These are phyloP conservation scores for Anarrhichthys ocellatus DNA, from an alignment of 2,113 vertebrate genomes.

Conservation along the genomic window DNA sequence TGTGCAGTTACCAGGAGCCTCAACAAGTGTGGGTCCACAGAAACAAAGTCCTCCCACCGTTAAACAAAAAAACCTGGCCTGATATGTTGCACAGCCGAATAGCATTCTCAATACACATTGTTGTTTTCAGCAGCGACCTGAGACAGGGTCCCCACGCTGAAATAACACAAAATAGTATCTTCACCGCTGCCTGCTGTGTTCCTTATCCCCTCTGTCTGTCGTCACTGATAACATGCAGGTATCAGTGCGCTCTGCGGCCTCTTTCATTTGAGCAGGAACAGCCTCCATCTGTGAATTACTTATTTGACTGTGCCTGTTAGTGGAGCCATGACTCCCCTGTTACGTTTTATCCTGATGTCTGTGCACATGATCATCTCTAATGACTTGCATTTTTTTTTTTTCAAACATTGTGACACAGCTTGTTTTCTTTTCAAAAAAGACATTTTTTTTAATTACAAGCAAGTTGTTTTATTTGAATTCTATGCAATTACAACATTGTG, in stretches of 20 bases:
- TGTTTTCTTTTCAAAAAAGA: neutral
- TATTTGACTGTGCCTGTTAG: slow-evolving; percentile 6
- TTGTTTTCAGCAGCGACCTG: neutral
- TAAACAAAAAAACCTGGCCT: neutral
- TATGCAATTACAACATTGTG: slow-evolving; percentile 14
- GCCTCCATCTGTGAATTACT: slow-evolving; percentile 10
- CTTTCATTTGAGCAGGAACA: slow-evolving; percentile 21
- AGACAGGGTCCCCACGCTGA: slow-evolving; percentile 2
- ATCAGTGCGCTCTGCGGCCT: slow-evolving; percentile 18
- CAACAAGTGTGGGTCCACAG: slow-evolving; percentile 20
- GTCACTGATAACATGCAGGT: slow-evolving; percentile 36
- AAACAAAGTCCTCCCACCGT: slow-evolving; percentile 3
- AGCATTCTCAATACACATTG: slow-evolving; percentile 2
- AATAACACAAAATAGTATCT: neutral
- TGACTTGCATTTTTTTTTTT: slow-evolving; percentile 1
- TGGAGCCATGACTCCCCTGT: slow-evolving; percentile 25
- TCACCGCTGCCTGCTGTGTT: slow-evolving; percentile 15
- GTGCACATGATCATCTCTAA: neutral
- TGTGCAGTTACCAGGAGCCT: slow-evolving; percentile 23
- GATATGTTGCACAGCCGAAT: neutral
- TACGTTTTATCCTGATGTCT: neutral
- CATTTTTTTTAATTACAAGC: slow-evolving; percentile 11
- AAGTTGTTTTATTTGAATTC: slow-evolving; percentile 11
- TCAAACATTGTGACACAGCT: neutral
- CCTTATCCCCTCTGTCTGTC: slow-evolving; percentile 33